Conservation (phyloP, 2,888 invertebrate genomes). For the Stomorhina lunata region DNA sequence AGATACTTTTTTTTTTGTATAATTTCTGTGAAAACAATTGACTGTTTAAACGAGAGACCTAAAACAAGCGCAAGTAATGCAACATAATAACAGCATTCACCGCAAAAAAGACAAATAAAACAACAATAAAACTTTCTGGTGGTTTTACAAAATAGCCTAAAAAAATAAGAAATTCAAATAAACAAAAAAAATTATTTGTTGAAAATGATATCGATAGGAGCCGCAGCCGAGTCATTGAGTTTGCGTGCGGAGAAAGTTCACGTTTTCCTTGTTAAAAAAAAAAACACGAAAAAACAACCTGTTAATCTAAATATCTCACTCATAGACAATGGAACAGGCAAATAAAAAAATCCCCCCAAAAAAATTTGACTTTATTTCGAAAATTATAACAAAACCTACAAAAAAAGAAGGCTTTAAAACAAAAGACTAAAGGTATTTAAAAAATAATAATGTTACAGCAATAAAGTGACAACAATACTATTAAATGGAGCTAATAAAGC, state of each 20-base stretch:
- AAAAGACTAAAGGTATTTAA: slow-evolving; percentile 46
- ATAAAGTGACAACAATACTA: slow-evolving; percentile 59
- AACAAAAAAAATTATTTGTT: neutral
- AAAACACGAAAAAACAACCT: slow-evolving; percentile 77
- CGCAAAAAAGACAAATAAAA: slow-evolving; percentile 45
- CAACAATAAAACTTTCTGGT: slow-evolving; percentile 30
- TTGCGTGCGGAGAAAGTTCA: slow-evolving; percentile 79
- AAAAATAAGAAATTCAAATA: slow-evolving; percentile 40
- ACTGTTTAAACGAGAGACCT: slow-evolving; percentile 49
- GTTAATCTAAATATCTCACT: slow-evolving; percentile 79
- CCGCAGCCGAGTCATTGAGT: slow-evolving; percentile 77
- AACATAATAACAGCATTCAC: slow-evolving; percentile 57
- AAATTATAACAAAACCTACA: slow-evolving; percentile 11
- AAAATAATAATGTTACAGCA: slow-evolving; percentile 49
- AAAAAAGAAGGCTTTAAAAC: neutral
- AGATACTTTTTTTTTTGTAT: neutral
- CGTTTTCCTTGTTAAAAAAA: slow-evolving; percentile 78
- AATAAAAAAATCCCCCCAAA: neutral
- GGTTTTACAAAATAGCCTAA: slow-evolving; percentile 6
- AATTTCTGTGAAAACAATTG: slow-evolving; percentile 58
- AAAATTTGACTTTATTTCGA: slow-evolving; percentile 23
- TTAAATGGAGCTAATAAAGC: slow-evolving; percentile 37
- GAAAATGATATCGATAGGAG: slow-evolving; percentile 58
- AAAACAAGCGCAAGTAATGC: slow-evolving; percentile 57
- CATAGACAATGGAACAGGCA: slow-evolving; percentile 38